Conservation (phyloP, 2,113 vertebrate species). For the Ariopsis seemanni region DNA sequence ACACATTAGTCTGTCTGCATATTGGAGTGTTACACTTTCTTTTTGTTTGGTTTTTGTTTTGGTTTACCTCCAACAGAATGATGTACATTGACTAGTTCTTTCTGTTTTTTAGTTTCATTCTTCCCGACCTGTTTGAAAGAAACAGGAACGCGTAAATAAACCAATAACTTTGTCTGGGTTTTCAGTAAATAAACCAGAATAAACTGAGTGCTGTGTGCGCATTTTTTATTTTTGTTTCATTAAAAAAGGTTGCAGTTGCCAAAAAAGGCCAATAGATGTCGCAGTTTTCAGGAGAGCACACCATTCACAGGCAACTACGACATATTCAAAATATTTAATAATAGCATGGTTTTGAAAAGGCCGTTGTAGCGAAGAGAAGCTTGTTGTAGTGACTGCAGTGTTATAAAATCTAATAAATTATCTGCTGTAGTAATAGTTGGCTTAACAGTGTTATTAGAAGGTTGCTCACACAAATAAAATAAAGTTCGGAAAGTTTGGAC, state of each 20-base stretch:
- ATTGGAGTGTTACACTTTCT: conserved; percentile 9
- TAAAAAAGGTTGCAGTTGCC: conserved; percentile 1
- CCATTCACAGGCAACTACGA: not conserved
- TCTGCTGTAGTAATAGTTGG: not conserved
- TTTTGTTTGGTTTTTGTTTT: conserved; percentile 6
- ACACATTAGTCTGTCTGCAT: conserved; percentile 21
- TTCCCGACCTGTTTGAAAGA: conserved; percentile 23
- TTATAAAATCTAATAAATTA: not conserved
- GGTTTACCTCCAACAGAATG: conserved; percentile 5
- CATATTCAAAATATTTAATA: not conserved
- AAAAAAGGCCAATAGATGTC: not conserved
- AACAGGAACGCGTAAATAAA: conserved; percentile 34
- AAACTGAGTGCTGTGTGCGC: conserved; percentile 17
- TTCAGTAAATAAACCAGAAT: conserved; percentile 52
- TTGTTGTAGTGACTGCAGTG: not conserved
- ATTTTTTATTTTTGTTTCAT: not conserved
- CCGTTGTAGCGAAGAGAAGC: not conserved
- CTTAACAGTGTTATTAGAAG: not conserved
- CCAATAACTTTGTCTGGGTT: conserved; percentile 46
- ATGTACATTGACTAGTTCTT: conserved; percentile 38
- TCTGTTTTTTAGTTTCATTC: conserved; percentile 24
- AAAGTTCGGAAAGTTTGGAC: not conserved
- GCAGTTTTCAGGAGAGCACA: not conserved
- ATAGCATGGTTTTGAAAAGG: not conserved
- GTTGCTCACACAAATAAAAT: not conserved